Evolutionary conservation across 2,888 invertebrate genomes (phyloP).

Genomic region (Hemicrepidius hirtus): DNA sequence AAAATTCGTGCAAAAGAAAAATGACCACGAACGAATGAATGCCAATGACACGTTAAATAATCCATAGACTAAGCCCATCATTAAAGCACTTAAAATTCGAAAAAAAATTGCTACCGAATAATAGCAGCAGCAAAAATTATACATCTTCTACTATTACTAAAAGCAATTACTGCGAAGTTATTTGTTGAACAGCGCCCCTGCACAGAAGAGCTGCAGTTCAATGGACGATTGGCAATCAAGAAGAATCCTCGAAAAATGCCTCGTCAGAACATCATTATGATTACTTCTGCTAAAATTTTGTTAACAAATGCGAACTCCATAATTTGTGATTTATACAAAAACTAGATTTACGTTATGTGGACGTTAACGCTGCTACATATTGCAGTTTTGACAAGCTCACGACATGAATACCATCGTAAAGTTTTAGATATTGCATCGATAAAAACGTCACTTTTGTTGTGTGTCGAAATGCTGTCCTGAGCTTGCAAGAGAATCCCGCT

Average conservation of each 20-base stretch:
- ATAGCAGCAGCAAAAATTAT: slow-evolving; percentile 44
- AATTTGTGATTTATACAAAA: slow-evolving; percentile 44
- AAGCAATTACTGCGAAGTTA: slow-evolving; percentile 44
- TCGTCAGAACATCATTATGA: slow-evolving; percentile 33
- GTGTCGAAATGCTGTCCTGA: slow-evolving; percentile 52
- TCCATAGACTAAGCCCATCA: slow-evolving; percentile 14
- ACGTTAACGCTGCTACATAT: slow-evolving; percentile 42
- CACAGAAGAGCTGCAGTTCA: slow-evolving; percentile 34
- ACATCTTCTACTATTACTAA: slow-evolving; percentile 40
- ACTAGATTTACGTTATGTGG: slow-evolving; percentile 41
- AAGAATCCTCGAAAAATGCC: slow-evolving; percentile 33
- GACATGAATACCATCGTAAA: slow-evolving; percentile 51
- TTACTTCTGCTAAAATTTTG: slow-evolving; percentile 33
- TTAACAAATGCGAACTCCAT: slow-evolving; percentile 32
- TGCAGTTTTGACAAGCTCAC: slow-evolving; percentile 50
- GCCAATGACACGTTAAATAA: slow-evolving; percentile 34
- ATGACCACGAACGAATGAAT: slow-evolving; percentile 24
- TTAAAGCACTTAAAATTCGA: slow-evolving; percentile 43
- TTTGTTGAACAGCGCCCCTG: slow-evolving; percentile 38
- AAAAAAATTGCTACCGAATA: slow-evolving; percentile 46
- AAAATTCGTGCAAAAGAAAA: slow-evolving; percentile 9
- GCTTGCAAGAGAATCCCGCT: slow-evolving; percentile 46
- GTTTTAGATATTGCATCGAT: slow-evolving; percentile 52
- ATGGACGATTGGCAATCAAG: slow-evolving; percentile 39
- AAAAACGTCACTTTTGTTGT: slow-evolving; percentile 53